Evolutionary conservation across 2,888 invertebrate species (phyloP).

Genomic region (Mechanitis mazaeus): DNA sequence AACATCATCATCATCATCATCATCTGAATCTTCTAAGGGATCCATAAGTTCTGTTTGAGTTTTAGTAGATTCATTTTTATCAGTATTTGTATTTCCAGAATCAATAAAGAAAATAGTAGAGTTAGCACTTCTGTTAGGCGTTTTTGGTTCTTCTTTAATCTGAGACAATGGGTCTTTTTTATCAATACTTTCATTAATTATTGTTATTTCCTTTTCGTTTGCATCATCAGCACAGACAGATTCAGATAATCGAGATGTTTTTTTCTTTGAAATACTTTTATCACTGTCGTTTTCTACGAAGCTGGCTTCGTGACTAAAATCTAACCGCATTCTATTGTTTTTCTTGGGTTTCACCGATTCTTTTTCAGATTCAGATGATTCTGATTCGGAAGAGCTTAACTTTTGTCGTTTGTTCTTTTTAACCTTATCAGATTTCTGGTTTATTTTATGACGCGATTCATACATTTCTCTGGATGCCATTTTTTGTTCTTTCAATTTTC

Average conservation of each 20-base stretch:
- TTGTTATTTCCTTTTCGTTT: conserved; percentile 59
- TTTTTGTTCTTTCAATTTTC: conserved; percentile 62
- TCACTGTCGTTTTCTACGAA: conserved; percentile 14
- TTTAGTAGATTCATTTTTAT: conserved; percentile 42
- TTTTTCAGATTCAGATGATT: conserved; percentile 41
- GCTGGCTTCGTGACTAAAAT: conserved; percentile 42
- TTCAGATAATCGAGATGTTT: conserved; percentile 40
- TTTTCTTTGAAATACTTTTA: conserved; percentile 32
- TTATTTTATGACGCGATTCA: conserved; percentile 55
- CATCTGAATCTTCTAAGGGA: conserved; percentile 47
- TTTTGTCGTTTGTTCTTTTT: conserved; percentile 43
- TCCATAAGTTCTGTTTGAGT: conserved; percentile 47
- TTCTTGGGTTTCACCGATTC: conserved; percentile 38
- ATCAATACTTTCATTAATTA: conserved; percentile 37
- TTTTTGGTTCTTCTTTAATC: conserved; percentile 55
- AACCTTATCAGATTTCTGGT: conserved; percentile 27
- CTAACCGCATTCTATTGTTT: conserved; percentile 49
- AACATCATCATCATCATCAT: conserved; percentile 30
- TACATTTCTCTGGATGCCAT: conserved; percentile 67
- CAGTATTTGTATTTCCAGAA: conserved; percentile 40
- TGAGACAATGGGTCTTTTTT: conserved; percentile 50
- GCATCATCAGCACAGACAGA: conserved; percentile 39
- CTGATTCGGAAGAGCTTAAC: conserved; percentile 42
- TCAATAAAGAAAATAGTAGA: conserved; percentile 48
- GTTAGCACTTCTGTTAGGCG: conserved; percentile 47